Evolutionary conservation across 2,888 invertebrate species (phyloP), one percentile per base, ranked within the genome.

Genomic region (Elmis aenea): DNA sequence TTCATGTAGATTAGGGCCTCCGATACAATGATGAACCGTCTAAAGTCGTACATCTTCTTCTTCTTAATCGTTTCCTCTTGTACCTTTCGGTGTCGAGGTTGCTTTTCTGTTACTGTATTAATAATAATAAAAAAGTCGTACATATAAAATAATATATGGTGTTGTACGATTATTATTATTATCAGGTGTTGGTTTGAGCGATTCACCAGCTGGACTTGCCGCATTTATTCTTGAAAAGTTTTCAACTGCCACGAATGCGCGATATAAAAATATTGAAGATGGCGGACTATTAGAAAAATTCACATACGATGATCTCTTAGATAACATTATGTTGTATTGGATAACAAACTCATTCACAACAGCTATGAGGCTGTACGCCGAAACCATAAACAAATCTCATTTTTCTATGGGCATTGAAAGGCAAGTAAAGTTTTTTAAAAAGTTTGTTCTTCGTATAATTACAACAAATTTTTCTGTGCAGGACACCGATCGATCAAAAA

Each of bases 171-270:
- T n/a, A n/a, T n/a, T n/a, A n/a, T 8, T 30, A 15, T 25, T 66
- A 67, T 1, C 50, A 81, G 83, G 85, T 13, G 68, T 75, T 2
- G 80, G 71, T 0, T 61, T 90, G 18, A 68, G 73, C 12, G 81
- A 85, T 49, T 82, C 84, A 0, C 92, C 93, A 0, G 74, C 82
- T 1, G 90, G 88, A 0, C 64, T 93, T 35, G 88, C 88, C 1
- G 85, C 85, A 0, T 92, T 90, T 55, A 83, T 93, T 26, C 65
- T 93, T 3, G 91, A 92, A 55, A 91, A 91, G 59, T 90, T 88
- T 67, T 77, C 81, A 5, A 75, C 77, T 0, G 81, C 84, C 81
- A 85, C 83, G 0, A 71, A 77, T 57, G 56, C 57, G 1, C 55
- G 62, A 0, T 69, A 70, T 54, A 60, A 58, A 23, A 52, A 62